Conservation (phyloP, 1,140 invertebrate genomes). For the Homalodisca vitripennis region DNA sequence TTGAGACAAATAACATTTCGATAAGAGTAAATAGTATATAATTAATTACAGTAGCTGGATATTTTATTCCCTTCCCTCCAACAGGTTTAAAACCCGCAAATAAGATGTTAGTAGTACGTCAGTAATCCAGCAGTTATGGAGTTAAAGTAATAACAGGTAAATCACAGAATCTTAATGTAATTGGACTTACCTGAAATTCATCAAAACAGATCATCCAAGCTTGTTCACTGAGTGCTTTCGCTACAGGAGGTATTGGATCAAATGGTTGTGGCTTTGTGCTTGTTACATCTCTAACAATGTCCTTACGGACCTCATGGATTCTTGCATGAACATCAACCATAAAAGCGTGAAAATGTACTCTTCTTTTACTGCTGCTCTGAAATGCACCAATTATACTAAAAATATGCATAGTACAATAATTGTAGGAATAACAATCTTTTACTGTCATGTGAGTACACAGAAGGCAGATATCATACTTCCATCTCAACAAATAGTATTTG, state of each 20-base stretch:
- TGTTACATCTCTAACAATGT: constrained; percentile 61
- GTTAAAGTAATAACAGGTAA: no score
- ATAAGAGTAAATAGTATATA: no score
- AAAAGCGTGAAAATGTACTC: constrained; percentile 96
- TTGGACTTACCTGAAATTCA: constrained; percentile 97
- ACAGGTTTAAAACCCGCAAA: no score
- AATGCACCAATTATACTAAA: constrained; percentile 30
- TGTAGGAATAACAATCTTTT: neutral
- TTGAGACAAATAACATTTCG: no score
- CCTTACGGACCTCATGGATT: constrained; percentile 78
- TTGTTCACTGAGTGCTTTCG: constrained; percentile 77
- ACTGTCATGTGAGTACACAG: neutral
- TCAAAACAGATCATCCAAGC: constrained; percentile 97
- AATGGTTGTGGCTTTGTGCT: constrained; percentile 71
- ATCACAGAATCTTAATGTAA: no score
- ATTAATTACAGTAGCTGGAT: no score
- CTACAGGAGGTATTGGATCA: constrained; percentile 96
- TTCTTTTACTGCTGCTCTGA: constrained; percentile 64
- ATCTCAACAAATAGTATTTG: neutral
- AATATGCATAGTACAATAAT: neutral
- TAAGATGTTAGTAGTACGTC: no score
- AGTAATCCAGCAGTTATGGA: no score
- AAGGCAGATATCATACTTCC: neutral
- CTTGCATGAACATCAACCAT: constrained; percentile 94
- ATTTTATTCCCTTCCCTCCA: no score